Evolutionary conservation across 2,888 invertebrate species (phyloP), one percentile per base, ranked within the genome.

Genomic region (Cactoblastis cactorum): DNA sequence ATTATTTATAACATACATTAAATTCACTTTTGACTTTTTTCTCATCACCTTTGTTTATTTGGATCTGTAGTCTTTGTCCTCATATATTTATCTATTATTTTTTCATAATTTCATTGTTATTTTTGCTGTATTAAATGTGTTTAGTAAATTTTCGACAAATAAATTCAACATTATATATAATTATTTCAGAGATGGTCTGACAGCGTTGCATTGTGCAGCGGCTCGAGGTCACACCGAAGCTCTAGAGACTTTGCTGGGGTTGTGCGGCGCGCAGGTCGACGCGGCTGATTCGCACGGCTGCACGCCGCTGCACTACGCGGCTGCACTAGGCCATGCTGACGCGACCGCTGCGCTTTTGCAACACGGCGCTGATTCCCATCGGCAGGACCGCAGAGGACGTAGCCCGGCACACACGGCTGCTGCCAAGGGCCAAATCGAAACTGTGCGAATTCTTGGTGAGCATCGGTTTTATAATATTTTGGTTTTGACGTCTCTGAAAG

Each of bases 201-300:
- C 98, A 49, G 98, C 98, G 0, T 83, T 99, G 19, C 99, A 99
- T 74, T 99, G 99, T 80, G 98, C 98, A 0, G 98, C 99, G 0
- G 98, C 98, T 1, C 92, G 98, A 50, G 99, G 99, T 0, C 98
- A 98, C 76, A 95, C 95, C 0, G 95, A 97, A 69, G 97, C 97
- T 66, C 91, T 98, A 48, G 97, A 98, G 69, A 95, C 96, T 0
- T 80, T 99, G 51, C 92, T 98, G 0, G 95, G 95, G 9, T 86
- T 97, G 4, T 97, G 97, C 72, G 96, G 96, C 0, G 96, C 97
- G 1, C 93, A 95, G 18, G 95, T 97, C 0, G 97, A 98, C 79
- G 93, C 96, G 11, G 93, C 94, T 15, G 98, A 99, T 80, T 95
- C 95, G 45, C 98, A 98, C 75, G 98, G 98, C 0, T 98, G 98